Evolutionary conservation across 2,797 vertebrate genomes (phyloP).

Genomic region (Corythornis leucogaster): DNA sequence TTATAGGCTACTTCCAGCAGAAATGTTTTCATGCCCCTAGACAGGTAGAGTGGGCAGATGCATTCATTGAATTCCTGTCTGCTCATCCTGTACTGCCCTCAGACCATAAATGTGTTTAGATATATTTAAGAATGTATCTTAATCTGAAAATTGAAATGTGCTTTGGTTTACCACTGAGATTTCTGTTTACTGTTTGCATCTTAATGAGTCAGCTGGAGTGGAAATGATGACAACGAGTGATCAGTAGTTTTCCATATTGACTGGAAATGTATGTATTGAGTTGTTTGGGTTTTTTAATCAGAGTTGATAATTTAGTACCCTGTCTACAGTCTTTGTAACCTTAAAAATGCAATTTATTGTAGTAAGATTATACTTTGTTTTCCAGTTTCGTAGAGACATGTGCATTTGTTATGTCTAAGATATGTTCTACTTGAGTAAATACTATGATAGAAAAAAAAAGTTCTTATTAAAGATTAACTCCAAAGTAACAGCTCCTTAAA

Average conservation of each 20-base stretch:
- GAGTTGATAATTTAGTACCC: neutral
- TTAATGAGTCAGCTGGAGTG: neutral
- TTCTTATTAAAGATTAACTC: neutral
- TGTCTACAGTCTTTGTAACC: neutral
- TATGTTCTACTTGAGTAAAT: neutral
- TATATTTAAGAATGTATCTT: neutral
- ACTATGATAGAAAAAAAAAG: neutral
- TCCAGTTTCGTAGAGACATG: neutral
- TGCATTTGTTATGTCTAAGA: neutral
- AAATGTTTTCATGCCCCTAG: neutral
- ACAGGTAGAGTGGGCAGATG: neutral
- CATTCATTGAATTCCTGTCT: neutral
- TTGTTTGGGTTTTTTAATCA: neutral
- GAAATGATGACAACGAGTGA: neutral
- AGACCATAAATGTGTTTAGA: neutral
- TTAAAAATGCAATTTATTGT: neutral
- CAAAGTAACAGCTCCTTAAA: neutral
- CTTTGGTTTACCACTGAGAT: neutral
- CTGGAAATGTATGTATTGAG: neutral
- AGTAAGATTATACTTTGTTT: neutral
- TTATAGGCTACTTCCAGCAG: neutral
- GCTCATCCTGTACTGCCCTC: neutral
- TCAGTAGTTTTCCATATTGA: neutral
- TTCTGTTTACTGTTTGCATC: neutral
- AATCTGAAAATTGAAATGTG: neutral